phyloP scores from a whole-genome alignment of 2,888 invertebrate species.

The Trisateles emortualis region DNA sequence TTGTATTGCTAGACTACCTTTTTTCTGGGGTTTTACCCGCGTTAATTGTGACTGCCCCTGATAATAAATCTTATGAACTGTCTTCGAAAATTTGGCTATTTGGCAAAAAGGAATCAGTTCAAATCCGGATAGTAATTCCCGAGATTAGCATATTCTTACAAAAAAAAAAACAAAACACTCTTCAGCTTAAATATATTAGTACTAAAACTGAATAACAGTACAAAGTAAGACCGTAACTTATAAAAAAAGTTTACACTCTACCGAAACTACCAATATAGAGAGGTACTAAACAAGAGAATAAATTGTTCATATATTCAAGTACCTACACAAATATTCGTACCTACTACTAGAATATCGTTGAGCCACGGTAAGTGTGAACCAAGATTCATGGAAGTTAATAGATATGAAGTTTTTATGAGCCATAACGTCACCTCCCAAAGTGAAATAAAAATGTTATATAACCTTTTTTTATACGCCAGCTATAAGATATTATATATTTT shows the following conservation, averaged over 20 bases:
- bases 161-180: too few relatives aligned
- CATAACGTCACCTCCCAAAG: constrained; percentile 69
- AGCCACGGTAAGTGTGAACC: constrained; percentile 53
- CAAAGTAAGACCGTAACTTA: constrained; percentile 8
- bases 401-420: constrained; percentile 72
- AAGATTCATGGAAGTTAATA: constrained; percentile 71
- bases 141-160: too few relatives aligned
- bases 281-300: constrained; percentile 21
- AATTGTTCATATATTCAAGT: constrained; percentile 44
- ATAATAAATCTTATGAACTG: too few relatives aligned
- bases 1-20: too few relatives aligned
- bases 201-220: background rate
- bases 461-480: constrained; percentile 60
- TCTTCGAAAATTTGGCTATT: too few relatives aligned
- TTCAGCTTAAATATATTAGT: too few relatives aligned
- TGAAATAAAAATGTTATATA: constrained; percentile 69
- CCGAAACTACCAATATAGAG: constrained; percentile 15
- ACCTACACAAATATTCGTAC: constrained; percentile 27
- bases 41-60: too few relatives aligned
- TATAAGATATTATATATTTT: constrained; percentile 51
- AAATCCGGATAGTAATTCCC: too few relatives aligned
- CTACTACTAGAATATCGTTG: constrained; percentile 36
- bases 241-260: constrained; percentile 13
- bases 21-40: too few relatives aligned
- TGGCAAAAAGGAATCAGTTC: too few relatives aligned